Evolutionary conservation across 2,888 invertebrate species (phyloP), one percentile per base, ranked within the genome.

Genomic region (Poecilus cupreus): DNA sequence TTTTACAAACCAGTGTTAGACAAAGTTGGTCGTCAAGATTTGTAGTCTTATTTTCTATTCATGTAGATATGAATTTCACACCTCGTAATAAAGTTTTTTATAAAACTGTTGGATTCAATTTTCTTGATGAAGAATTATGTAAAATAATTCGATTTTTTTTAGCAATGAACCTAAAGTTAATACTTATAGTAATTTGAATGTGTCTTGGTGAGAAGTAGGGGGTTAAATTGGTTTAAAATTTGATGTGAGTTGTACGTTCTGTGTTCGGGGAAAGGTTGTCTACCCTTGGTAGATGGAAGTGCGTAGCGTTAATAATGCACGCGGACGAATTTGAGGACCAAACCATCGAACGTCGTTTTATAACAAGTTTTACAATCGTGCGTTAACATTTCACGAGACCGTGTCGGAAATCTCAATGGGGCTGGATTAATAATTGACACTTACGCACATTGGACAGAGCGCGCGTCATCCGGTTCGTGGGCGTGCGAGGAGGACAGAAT

Each of bases 331-430:
- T 22, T 68, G 68, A 68, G 39, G 16, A 32, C 18, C 77, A 49
- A 49, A 32, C 22, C 60, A 51, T 68, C 64, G 51, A 78, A 79
- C 39, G 64, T 79, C 79, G 87, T 87, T 88, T 88, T 88, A 88
- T 88, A 88, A 88, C 87, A 86, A 88, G 87, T 88, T 88, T 89
- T 88, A 89, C 88, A 88, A 88, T 88, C 88, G 87, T 16, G 85
- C 88, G 86, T 88, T 88, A 88, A 88, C 87, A 87, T 88, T 89
- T 88, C 87, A 88, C 86, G 87, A 87, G 87, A 83, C 83, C 85
- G 84, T 85, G 86, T 86, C 84, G 86, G 85, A 87, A 88, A 88
- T 88, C 88, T 87, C 87, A 87, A 87, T 87, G 87, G 64, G 43
- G 60, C 32, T 16, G 49, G 32, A 68, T 79, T 79, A 32, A 79